Conservation (phyloP, 2,888 invertebrate species). For the Molanna angustata region DNA sequence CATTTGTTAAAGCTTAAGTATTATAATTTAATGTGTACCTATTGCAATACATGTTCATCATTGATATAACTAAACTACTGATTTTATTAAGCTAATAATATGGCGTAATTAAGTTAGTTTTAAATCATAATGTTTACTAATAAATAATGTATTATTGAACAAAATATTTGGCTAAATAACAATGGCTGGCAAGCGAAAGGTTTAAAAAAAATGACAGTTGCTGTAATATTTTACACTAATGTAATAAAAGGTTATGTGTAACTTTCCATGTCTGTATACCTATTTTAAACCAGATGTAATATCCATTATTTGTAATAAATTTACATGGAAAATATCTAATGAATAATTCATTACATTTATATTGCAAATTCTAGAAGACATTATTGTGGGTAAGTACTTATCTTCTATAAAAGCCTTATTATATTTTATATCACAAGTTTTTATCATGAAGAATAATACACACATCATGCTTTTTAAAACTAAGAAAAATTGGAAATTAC, state of each 20-base stretch:
- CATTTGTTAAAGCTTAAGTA: too few species aligned
- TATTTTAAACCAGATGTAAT: slow-evolving; percentile 15
- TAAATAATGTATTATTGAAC: background rate
- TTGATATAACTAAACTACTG: background rate
- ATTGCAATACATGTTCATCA: too few species aligned
- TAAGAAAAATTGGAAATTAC: too few species aligned
- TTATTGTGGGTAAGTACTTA: too few species aligned
- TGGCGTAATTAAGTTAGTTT: background rate
- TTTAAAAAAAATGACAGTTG: slow-evolving; percentile 11
- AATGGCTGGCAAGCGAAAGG: background rate
- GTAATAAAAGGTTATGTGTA: background rate
- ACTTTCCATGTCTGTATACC: slow-evolving; percentile 13
- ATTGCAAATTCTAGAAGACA: too few species aligned
- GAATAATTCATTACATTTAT: background rate
- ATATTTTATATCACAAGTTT: too few species aligned
- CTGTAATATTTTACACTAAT: slow-evolving; percentile 6
- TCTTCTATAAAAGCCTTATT: too few species aligned
- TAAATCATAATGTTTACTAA: background rate
- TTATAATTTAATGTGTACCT: too few species aligned
- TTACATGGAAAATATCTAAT: slow-evolving; percentile 8
- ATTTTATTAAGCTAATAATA: background rate
- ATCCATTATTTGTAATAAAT: slow-evolving; percentile 18
- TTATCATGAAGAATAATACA: too few species aligned
- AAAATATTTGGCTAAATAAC: background rate
- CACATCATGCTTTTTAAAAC: too few species aligned